Percentiles rank a stretch among this genome's conserved stretches.
These are phyloP conservation scores for Thera britannica DNA, from an alignment of 2,888 invertebrate genomes.

Conservation along the genomic window DNA sequence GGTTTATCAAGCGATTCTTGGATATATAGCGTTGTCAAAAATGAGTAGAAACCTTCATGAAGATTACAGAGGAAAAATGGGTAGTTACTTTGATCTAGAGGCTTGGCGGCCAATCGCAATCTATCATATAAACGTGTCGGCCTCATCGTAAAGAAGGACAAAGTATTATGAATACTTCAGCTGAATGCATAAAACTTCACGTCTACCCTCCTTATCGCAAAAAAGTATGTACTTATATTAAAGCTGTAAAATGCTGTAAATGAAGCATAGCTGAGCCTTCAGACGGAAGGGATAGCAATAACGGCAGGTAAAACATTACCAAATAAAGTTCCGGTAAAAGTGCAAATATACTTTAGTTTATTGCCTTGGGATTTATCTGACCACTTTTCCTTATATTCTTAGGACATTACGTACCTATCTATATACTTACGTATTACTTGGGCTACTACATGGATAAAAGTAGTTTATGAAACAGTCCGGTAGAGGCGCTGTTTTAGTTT, in stretches of 20 bases:
- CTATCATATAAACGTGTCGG: constrained; percentile 23
- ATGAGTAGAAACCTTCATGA: not conserved
- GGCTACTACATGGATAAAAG: not conserved
- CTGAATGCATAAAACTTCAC: constrained; percentile 56
- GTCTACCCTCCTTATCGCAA: constrained; percentile 48
- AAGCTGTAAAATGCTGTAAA: constrained; percentile 34
- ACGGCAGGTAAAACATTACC: constrained; percentile 41
- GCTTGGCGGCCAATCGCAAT: constrained; percentile 16
- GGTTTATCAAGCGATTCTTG: constrained; percentile 4
- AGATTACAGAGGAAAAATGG: constrained; percentile 15
- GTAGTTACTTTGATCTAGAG: constrained; percentile 18
- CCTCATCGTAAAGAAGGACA: constrained; percentile 56
- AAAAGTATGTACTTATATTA: constrained; percentile 34
- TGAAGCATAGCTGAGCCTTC: constrained; percentile 39
- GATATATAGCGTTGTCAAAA: constrained; percentile 3
- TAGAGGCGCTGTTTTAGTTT: not conserved
- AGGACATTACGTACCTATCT: too few relatives aligned
- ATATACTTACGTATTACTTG: too few relatives aligned
- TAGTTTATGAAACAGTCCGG: not conserved
- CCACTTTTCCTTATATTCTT: constrained; percentile 5
- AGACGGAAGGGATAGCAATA: constrained; percentile 36
- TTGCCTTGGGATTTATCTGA: constrained; percentile 25
- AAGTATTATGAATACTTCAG: constrained; percentile 50
- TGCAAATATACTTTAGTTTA: constrained; percentile 37
- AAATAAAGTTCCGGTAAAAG: constrained; percentile 41